Base-by-base conservation (phyloP, 2,888 invertebrate species). In the Ennomos erosarius region DNA sequence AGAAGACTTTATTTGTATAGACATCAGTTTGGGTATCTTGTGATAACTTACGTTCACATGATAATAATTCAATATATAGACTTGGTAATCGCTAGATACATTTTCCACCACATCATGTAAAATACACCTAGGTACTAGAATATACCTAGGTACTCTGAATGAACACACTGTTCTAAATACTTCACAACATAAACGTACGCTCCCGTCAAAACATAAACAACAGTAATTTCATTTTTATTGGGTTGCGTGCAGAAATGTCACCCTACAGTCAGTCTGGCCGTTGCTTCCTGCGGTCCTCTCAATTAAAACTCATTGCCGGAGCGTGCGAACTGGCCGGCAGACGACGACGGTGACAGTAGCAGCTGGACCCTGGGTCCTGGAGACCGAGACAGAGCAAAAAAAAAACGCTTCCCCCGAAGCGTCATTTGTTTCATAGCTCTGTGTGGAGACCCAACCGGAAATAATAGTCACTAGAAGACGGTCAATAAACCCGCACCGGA, bases 281-380 rank as follows among this genome's bases (percentile, higher is more conserved):
- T 80, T 78, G 83, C 75, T 86, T 88, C 88, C 88, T 88, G 86
- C 81, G 83, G 74, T 73, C 81, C 76, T 85, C 85, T 90, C 83
- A 89, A 90, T 91, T 90, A 90, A 89, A 90, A 88, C 84, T 87
- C 81, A 90, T 90, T 87, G 87, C 81, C 82, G 86, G 88, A 82
- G 88, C 90, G 90, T 90, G 90, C 88, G 90, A 90, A 88, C 82
- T 77, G 78, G 70, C 76, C 78, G 71, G 64, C 66, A 70, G 69
- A 71, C 63, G 64, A 26, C 26, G 26, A 58, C 48, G 12, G 26
- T 16, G 74, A 73, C 60, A 64, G 61, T 65, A 63, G 59, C 57
- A 51, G 45, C 60, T 39, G 58, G n/a, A 13, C 10, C 45, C 45
- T 51, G 37, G 51, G 36, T 8, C 35, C 35, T 36, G 12, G 16